Evolutionary conservation across 2,113 vertebrate genomes (phyloP), one percentile per base, ranked within the genome.

Genomic region (Pituophis catenifer): DNA sequence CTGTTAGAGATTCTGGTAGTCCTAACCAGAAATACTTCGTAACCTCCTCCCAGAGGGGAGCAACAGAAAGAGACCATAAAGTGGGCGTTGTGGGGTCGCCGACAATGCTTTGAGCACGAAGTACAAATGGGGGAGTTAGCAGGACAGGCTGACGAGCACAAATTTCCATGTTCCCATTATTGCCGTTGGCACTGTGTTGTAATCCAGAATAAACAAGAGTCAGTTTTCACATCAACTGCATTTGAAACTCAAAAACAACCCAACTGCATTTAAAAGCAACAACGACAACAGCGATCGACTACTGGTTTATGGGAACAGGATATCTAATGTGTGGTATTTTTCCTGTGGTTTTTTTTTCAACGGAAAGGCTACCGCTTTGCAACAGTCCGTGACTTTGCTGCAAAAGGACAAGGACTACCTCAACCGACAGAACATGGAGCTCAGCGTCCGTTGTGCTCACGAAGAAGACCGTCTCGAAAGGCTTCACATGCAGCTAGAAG

Each of bases 361-460:
- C 95, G 70, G 96, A 1, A 96, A 99, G 99, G 97, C 98, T 95
- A 96, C 97, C 92, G 97, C 98, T 9, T 95, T 98, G 96, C 98
- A 98, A 89, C 99, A 99, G 95, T 98, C 99, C 8, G 97, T 98
- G 57, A 99, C 97, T 62, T 97, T 99, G 53, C 97, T 99, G 50
- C 98, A 99, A 97, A 99, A 99, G 95, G 99, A 99, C 96, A 99
- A 99, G 96, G 99, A 99, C 8, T 99, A 99, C 93, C 98, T 99
- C 54, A 98, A 98, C 96, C 98, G 98, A 58, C 99, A 99, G 95
- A 99, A 99, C 96, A 98, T 98, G 98, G 99, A 99, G 97, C 98
- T 99, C 26, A 99, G 96, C 86, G 98, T 99, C 54, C 99, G 99
- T 91, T 98, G 98, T 97, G 98, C 99, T 7, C 99, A 99, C n/a